These are phyloP conservation scores for Streblospio benedicti DNA, from an alignment of 1,140 invertebrate genomes.

Conservation along the genomic window DNA sequence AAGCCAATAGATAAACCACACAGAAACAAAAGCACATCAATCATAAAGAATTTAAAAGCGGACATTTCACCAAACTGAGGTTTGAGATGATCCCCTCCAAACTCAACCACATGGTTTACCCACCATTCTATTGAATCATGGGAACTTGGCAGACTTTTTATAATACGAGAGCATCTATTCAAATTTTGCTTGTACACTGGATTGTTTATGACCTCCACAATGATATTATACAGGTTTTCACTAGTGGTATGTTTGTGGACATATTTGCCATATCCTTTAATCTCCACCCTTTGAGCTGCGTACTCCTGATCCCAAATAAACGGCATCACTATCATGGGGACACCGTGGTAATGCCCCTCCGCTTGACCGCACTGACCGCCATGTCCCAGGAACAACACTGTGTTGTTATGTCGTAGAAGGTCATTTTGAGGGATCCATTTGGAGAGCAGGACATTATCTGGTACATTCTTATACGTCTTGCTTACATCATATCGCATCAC, in stretches of 20 bases:
- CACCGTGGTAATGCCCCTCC: constrained; percentile 63
- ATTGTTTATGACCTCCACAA: no score
- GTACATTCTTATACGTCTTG: constrained; percentile 50
- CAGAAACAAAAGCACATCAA: no score
- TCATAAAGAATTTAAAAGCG: constrained; percentile 9
- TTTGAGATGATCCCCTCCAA: constrained; percentile 11
- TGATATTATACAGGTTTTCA: no score
- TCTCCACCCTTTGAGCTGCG: constrained; percentile 41
- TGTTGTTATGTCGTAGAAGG: constrained; percentile 54
- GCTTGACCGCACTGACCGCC: constrained; percentile 63
- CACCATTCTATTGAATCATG: constrained; percentile 1
- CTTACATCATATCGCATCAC: constrained; percentile 52
- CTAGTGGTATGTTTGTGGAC: no score
- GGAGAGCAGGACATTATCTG: constrained; percentile 61
- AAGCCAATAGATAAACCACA: no score
- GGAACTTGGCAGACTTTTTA: constrained; percentile 4
- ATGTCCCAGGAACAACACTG: constrained; percentile 61
- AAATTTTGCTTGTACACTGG: no score
- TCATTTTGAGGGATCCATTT: constrained; percentile 76
- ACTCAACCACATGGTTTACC: constrained; percentile 12
- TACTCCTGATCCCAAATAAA: constrained; percentile 58
- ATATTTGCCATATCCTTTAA: no score
- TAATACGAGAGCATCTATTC: constrained; percentile 5
- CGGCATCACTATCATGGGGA: constrained; percentile 65
- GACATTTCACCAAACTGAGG: background rate